Evolutionary conservation across 1,140 invertebrate genomes (phyloP).

Genomic region (Drosophila elegans): DNA sequence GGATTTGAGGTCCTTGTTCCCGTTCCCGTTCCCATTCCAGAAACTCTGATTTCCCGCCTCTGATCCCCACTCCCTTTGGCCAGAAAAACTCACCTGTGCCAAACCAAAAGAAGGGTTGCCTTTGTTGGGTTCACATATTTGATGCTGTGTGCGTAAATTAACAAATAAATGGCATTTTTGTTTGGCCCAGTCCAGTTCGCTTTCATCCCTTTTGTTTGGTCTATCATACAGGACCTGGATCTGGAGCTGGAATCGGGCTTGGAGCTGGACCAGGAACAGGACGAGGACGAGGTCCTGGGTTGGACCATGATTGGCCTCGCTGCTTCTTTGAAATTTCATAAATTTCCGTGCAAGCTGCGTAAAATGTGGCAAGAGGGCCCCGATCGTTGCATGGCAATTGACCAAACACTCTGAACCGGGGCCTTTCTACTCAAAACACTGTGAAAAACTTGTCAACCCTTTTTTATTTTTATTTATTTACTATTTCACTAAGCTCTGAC

Average conservation of each 20-base stretch:
- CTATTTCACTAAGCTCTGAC: not conserved
- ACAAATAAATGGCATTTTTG: slow-evolving; percentile 81
- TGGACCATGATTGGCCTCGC: slow-evolving; percentile 51
- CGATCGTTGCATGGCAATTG: slow-evolving; percentile 27
- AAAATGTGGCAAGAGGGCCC: slow-evolving; percentile 58
- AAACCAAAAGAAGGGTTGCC: slow-evolving; percentile 6
- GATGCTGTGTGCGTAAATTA: slow-evolving; percentile 78
- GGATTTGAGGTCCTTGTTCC: slow-evolving; percentile 11
- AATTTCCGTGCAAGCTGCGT: slow-evolving; percentile 72
- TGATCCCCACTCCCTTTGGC: not conserved
- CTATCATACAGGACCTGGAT: slow-evolving; percentile 4
- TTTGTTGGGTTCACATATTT: slow-evolving; percentile 77
- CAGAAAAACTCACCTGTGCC: slow-evolving; percentile 32
- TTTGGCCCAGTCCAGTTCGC: slow-evolving; percentile 16
- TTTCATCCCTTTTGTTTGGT: slow-evolving; percentile 42
- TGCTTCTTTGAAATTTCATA: slow-evolving; percentile 75
- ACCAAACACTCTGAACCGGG: slow-evolving; percentile 20
- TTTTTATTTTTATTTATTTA: too few relatives aligned
- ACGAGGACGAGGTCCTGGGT: not conserved
- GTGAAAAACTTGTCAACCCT: not conserved
- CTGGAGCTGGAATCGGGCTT: slow-evolving; percentile 4
- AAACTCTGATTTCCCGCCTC: not conserved
- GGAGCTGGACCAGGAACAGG: slow-evolving; percentile 2
- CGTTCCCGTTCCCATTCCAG: not conserved
- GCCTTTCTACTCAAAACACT: not conserved